Conservation (phyloP, 2,888 invertebrate species). For the Amphimallon solstitiale region DNA sequence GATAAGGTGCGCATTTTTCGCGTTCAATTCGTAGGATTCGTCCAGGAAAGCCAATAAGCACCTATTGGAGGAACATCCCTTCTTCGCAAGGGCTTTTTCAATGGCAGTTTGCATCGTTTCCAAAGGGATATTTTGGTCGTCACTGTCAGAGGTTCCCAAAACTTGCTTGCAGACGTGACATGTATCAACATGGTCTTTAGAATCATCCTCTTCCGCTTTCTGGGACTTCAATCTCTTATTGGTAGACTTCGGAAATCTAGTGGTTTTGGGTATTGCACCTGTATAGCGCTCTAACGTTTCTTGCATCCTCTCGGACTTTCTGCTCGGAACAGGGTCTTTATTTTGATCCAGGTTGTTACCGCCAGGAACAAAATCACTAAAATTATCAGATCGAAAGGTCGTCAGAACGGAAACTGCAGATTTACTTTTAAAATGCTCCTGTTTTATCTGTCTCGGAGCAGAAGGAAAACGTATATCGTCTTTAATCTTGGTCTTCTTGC, state of each 20-base stretch:
- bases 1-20: constrained; percentile 30
- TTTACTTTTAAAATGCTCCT: constrained; percentile 12
- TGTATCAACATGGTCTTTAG: background rate
- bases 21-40: constrained; percentile 34
- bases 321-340: constrained; percentile 4
- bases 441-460: background rate
- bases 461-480: background rate
- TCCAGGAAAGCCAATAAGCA: constrained; percentile 34
- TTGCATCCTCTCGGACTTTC: background rate
- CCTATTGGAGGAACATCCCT: constrained; percentile 21
- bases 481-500: background rate
- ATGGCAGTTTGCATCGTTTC: constrained; percentile 29
- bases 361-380: constrained; percentile 3
- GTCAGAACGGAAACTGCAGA: constrained; percentile 5
- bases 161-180: constrained; percentile 26
- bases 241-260: constrained; percentile 26
- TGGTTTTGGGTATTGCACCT: constrained; percentile 3
- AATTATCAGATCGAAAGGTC: constrained; percentile 9
- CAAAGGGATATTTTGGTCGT: constrained; percentile 24
- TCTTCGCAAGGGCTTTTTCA: constrained; percentile 27
- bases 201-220: background rate
- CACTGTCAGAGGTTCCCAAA: background rate
- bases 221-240: constrained; percentile 24
- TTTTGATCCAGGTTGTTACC: background rate
- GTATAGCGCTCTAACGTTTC: constrained; percentile 1